Conservation (phyloP, 2,797 vertebrate genomes). For the Cynodonichthys magdalenae region DNA sequence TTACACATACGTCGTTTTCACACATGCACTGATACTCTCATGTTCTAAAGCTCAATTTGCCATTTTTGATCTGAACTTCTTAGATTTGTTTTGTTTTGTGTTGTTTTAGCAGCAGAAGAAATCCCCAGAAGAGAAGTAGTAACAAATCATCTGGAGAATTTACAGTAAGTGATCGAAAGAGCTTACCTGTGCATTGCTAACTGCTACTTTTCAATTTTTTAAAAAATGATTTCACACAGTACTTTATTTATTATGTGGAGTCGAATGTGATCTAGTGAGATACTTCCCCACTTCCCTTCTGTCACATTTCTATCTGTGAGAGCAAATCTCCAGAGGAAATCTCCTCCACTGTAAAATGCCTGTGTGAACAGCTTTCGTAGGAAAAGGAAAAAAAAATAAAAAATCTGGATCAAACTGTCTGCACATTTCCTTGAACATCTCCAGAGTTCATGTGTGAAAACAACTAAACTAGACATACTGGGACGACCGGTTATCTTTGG, state of each 20-base stretch:
- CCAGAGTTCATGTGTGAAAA: conserved; percentile 6
- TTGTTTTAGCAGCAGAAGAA: not conserved
- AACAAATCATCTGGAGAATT: not conserved
- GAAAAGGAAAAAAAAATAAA: not conserved
- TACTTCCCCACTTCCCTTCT: not conserved
- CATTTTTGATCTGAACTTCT: not conserved
- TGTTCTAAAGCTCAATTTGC: not conserved
- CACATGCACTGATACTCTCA: conserved; percentile 6
- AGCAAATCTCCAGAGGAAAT: not conserved
- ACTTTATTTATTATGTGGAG: not conserved
- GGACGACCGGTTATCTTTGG: conserved; percentile 32
- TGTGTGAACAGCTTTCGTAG: not conserved
- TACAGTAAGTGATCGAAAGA: not conserved
- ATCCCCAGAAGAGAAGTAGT: not conserved
- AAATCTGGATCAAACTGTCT: not conserved
- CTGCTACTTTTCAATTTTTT: not conserved
- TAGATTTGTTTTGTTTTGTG: not conserved
- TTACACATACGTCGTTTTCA: conserved; percentile 20
- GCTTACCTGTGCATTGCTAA: not conserved
- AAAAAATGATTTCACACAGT: not conserved
- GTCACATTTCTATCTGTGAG: not conserved
- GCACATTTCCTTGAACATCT: not conserved
- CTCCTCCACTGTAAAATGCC: not conserved
- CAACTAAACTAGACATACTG: not conserved
- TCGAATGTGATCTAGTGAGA: not conserved